Percentiles rank a stretch among this genome's conserved stretches.
Evolutionary conservation across 2,113 vertebrate species (phyloP).

Genomic region (Martes martes): DNA sequence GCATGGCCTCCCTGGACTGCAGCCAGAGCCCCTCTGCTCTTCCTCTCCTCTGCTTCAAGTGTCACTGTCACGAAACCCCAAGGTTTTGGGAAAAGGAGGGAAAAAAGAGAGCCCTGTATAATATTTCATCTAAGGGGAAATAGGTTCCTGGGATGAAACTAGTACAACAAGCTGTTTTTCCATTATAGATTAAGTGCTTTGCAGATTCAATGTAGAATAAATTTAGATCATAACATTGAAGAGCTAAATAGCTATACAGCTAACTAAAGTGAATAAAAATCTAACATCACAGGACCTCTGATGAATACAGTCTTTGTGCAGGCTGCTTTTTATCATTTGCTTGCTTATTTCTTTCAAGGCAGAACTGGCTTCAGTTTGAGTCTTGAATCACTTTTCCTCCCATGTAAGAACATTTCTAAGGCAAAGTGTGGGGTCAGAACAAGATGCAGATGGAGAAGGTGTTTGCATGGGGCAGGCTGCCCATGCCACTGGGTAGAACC

Average conservation of each 20-base stretch:
- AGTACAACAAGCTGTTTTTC: conserved; percentile 15
- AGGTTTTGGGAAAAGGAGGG: background rate
- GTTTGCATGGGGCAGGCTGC: background rate
- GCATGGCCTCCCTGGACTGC: background rate
- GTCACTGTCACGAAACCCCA: background rate
- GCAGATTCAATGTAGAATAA: conserved; percentile 37
- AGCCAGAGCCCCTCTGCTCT: background rate
- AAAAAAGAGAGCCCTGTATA: background rate
- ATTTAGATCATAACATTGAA: conserved; percentile 52
- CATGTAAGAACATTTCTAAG: background rate
- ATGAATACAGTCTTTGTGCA: conserved; percentile 28
- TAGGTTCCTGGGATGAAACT: conserved; percentile 36
- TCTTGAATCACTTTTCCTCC: background rate
- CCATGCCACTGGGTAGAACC: background rate
- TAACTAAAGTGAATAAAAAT: conserved; percentile 56
- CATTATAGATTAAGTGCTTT: conserved; percentile 26
- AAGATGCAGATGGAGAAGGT: background rate
- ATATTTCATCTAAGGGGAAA: conserved; percentile 36
- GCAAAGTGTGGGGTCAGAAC: background rate
- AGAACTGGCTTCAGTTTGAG: background rate
- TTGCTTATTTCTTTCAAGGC: conserved; percentile 19
- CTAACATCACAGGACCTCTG: background rate
- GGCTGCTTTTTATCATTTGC: background rate
- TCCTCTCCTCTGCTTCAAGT: background rate
- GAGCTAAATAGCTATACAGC: conserved; percentile 33